Evolutionary conservation across 2,888 invertebrate species (phyloP), one percentile per base, ranked within the genome.

Genomic region (Troides oblongomaculatus): DNA sequence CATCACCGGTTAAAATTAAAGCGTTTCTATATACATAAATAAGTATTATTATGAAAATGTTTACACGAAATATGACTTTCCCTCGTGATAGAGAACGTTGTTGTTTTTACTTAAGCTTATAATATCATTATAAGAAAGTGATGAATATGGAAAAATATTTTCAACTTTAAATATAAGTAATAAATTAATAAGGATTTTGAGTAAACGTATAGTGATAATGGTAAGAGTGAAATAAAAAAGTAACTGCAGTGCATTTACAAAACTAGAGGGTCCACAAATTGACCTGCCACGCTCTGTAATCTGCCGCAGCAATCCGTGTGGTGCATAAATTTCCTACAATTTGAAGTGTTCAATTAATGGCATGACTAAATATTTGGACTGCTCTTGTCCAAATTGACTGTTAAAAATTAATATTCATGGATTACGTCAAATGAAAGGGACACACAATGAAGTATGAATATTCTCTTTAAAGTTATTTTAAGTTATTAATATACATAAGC

Each of bases 261-360:
- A 82, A 81, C 79, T 80, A 74, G 77, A 79, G 76, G 78, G 77
- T 80, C 64, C 64, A 53, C 68, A 64, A 68, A 81, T 80, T 83
- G 82, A 84, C 84, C 82, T 81, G 79, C 84, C 82, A 30, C 36
- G 81, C 87, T 90, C 89, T 90, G 88, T 90, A 90, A 90, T 91
- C 90, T 90, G 90, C 88, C 88, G 83, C 79, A 77, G 79, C 82
- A 84, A 89, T 84, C 86, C 88, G 86, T 88, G 88, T 83, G 77
- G 84, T 86, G 90, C 88, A 90, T 90, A 90, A 89, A 89, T 90
- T 90, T 88, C 85, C 86, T 84, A 84, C 86, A 89, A 90, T 90
- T 91, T 90, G 89, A 90, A 89, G 88, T 88, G 82, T 84, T 87
- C 86, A 87, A 89, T 89, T 89, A 90, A 89, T 90, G 87, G 88